Base-by-base conservation (phyloP, 2,797 vertebrate species). In the Champsocephalus esox region DNA sequence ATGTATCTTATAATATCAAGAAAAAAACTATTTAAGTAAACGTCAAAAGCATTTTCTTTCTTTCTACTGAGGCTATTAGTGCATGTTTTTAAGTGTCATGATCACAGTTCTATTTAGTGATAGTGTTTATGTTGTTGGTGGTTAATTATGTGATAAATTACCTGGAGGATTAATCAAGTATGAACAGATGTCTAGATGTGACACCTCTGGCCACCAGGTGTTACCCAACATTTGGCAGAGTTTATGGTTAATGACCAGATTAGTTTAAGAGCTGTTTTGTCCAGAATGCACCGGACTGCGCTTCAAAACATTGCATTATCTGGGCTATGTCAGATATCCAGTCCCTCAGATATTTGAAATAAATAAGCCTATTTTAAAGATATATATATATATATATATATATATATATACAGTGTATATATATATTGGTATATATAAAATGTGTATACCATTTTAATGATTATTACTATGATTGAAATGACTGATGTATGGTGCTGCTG, bases 131-230 rank as follows among this genome's bases (percentile, higher is more conserved):
- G 69, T 63, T 46, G 57, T 38, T 73, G 48, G 34, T 19, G 77
- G 61, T 67, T 81, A 64, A 66, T 66, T 28, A 73, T 74, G 63
- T 85, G 78, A 81, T 77, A 56, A 70, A 81, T 79, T 64, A 77
- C 78, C 66, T 64, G 51, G 73, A 79, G 56, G 13, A 70, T 80
- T 73, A 75, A 65, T 80, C 64, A 73, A 66, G 58, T 77, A 64
- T 70, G 67, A 80, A 70, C 81, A 83, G 73, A 81, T 80, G 75
- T 79, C 56, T 81, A 65, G 54, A 70, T 70, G 64, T 58, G 70
- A 75, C 76, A 82, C 62, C 68, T 77, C 56, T 70, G 43, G 68
- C 61, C 70, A 81, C 51, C 73, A 79, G 72, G 75, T 81, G 54
- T 74, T 82, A 68, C 55, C 34, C 24, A 64, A 34, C 75, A 70